phyloP scores from a whole-genome alignment of 1,140 invertebrate genomes.

The Frieseomelitta varia region DNA sequence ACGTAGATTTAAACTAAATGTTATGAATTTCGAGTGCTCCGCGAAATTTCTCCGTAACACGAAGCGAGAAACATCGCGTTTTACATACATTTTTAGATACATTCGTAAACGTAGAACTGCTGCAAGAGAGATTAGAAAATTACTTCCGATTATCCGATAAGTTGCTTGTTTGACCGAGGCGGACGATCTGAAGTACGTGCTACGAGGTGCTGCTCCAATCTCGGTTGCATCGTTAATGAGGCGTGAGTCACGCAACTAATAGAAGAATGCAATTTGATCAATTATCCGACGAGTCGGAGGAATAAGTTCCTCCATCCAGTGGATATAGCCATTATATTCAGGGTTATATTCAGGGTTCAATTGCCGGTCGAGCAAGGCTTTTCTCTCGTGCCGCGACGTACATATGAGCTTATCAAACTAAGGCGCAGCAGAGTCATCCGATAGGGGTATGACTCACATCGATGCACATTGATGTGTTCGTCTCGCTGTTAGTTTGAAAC shows the following conservation, averaged over 20 bases:
- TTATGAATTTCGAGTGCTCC: not conserved
- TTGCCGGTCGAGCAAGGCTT: constrained; percentile 17
- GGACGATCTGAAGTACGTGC: not conserved
- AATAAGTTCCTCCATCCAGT: not conserved
- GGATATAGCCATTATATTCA: constrained; percentile 32
- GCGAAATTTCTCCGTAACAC: not conserved
- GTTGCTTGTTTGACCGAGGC: not conserved
- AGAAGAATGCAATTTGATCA: constrained; percentile 18
- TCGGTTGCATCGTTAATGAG: not conserved
- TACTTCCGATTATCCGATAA: not conserved
- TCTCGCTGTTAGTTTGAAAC: not conserved
- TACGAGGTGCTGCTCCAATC: not conserved
- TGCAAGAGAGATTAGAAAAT: not conserved
- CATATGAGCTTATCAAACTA: constrained; percentile 44
- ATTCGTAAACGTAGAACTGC: not conserved
- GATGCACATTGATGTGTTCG: not conserved
- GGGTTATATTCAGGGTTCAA: constrained; percentile 19
- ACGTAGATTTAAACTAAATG: not conserved
- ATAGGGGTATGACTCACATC: constrained; percentile 35
- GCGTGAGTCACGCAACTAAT: not conserved
- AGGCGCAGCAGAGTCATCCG: constrained; percentile 45
- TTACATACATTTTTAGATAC: not conserved
- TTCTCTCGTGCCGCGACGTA: constrained; percentile 15
- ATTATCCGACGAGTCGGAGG: not conserved
- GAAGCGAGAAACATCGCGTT: not conserved